Evolutionary conservation across 2,797 vertebrate species (phyloP).

Genomic region (Micromesistius poutassou): DNA sequence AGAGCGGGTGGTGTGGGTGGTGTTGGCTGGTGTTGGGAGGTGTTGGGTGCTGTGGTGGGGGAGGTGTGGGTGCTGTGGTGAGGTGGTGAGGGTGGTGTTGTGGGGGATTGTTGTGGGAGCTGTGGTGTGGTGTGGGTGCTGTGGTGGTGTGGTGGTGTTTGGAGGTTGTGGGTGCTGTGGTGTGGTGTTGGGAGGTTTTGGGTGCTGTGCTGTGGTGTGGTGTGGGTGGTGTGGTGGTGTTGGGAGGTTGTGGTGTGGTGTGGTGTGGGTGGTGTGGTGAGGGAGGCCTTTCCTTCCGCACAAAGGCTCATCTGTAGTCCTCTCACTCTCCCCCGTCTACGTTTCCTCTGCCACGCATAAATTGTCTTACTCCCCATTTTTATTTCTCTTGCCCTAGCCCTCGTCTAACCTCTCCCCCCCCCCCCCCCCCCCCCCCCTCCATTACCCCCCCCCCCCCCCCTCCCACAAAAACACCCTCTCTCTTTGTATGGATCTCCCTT

Average conservation of each 20-base stretch:
- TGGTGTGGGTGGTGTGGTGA: conserved; percentile 30
- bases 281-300: conserved; percentile 39
- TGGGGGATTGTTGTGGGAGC: no score
- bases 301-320: conserved; percentile 51
- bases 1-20: no score
- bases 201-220: conserved; percentile 27
- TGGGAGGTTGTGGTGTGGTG: conserved; percentile 38
- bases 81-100: no score
- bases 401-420: conserved; percentile 35
- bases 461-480: neutral
- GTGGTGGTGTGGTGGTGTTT: no score
- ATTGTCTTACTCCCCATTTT: conserved; percentile 44
- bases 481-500: neutral
- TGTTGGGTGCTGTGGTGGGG: no score
- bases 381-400: conserved; percentile 26
- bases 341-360: conserved; percentile 48
- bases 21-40: no score
- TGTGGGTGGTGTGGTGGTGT: conserved; percentile 29
- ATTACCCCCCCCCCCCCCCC: conserved; percentile 17
- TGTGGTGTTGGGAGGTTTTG: no score
- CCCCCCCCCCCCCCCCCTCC: conserved; percentile 18
- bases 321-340: conserved; percentile 28
- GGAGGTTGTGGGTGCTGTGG: no score
- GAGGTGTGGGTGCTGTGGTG: no score
- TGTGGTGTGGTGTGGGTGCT: no score